A percentile compares a stretch with the other conserved stretches of the same genome.
Conservation (phyloP, 1,140 invertebrate species). For the Bombus sylvicola region DNA sequence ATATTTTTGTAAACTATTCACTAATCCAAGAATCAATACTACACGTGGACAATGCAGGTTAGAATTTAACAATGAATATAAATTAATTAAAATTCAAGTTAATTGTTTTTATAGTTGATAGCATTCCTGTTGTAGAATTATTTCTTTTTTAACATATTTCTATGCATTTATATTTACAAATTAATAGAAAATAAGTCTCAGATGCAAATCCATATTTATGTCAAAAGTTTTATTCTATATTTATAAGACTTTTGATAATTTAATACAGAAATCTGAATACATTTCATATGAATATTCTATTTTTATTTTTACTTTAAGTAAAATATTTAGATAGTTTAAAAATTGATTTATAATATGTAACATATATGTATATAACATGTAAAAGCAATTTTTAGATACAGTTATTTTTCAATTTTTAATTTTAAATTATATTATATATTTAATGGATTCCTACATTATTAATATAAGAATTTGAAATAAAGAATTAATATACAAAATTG, state of each 20-base stretch:
- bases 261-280: not conserved
- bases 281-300: too few species aligned
- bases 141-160: not conserved
- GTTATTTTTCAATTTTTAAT: not conserved
- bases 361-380: too few species aligned
- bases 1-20: not conserved
- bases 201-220: not conserved
- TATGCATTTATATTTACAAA: not conserved
- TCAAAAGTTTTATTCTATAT: not conserved
- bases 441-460: not conserved
- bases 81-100: not conserved
- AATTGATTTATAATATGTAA: not conserved
- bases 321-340: not conserved
- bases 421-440: not conserved
- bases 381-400: not conserved
- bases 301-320: too few species aligned
- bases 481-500: not conserved
- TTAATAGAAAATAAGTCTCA: not conserved
- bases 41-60: constrained; percentile 55
- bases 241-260: not conserved
- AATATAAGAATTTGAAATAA: not conserved
- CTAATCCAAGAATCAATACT: not conserved
- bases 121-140: not conserved
- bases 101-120: not conserved
- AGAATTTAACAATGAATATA: constrained; percentile 31